Evolutionary conservation across 2,797 vertebrate genomes (phyloP).

Genomic region (Bryconaethiops microstoma): DNA sequence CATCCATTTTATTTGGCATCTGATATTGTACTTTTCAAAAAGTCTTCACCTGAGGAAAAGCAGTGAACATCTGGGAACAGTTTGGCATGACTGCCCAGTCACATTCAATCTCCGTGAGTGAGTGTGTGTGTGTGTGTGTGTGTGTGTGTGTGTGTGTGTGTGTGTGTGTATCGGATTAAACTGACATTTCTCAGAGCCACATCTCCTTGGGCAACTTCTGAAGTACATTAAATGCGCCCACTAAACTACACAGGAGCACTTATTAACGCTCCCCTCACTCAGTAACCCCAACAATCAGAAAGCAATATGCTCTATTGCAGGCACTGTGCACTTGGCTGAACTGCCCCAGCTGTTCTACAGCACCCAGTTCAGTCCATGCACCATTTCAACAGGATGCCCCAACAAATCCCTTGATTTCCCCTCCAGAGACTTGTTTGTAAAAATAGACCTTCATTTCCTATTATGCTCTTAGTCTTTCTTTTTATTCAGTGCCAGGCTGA

Average conservation of each 20-base stretch:
- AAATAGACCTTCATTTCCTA: conserved; percentile 29
- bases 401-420: conserved; percentile 9
- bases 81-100: conserved; percentile 21
- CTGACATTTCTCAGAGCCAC: conserved; percentile 11
- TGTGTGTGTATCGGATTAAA: conserved; percentile 11
- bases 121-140: too few species aligned
- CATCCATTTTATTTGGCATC: background rate
- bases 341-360: conserved; percentile 5
- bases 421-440: conserved; percentile 3
- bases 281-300: background rate
- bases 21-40: background rate
- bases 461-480: conserved; percentile 6
- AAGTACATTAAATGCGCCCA: conserved; percentile 4
- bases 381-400: conserved; percentile 13
- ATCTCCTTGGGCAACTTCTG: background rate
- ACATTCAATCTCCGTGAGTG: conserved; percentile 23
- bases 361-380: background rate
- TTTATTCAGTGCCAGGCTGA: conserved; percentile 24
- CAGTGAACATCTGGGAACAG: conserved; percentile 19
- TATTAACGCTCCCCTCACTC: conserved; percentile 10
- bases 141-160: background rate
- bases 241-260: background rate
- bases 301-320: background rate
- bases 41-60: background rate
- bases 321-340: background rate